Evolutionary conservation across 2,113 vertebrate species (phyloP).

Genomic region (Baryphthengus martii): DNA sequence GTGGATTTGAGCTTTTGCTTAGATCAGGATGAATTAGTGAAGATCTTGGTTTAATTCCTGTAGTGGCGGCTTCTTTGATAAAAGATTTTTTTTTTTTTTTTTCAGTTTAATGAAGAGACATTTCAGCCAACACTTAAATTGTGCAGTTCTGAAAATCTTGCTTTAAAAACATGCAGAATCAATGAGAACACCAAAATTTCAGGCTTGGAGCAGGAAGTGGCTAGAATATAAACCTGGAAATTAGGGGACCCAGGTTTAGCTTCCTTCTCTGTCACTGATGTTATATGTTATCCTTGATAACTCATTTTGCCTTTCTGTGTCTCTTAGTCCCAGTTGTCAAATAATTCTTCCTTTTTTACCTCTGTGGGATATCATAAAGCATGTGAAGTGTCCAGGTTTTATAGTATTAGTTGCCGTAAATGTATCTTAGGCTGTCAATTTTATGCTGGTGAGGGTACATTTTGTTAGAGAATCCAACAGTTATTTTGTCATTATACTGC

Average conservation of each 20-base stretch:
- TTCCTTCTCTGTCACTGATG: not conserved
- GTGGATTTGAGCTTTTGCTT: not conserved
- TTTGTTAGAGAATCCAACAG: not conserved
- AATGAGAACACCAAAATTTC: not conserved
- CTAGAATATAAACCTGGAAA: not conserved
- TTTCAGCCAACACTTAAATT: not conserved
- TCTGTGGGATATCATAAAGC: conserved; percentile 33
- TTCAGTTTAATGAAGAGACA: not conserved
- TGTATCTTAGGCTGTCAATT: conserved; percentile 18
- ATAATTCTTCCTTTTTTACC: conserved; percentile 27
- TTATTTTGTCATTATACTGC: not conserved
- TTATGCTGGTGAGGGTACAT: not conserved
- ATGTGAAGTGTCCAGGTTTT: conserved; percentile 38
- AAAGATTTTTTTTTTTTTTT: not conserved
- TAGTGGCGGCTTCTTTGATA: not conserved
- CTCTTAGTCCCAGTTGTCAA: conserved; percentile 21
- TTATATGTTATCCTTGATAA: conserved; percentile 23
- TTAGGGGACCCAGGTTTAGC: not conserved
- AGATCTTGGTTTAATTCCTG: not conserved
- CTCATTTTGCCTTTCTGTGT: conserved; percentile 20
- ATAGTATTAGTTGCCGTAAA: conserved; percentile 18
- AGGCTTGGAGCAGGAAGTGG: not conserved
- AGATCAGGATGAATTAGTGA: not conserved
- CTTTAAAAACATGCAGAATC: not conserved
- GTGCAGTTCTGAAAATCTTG: not conserved